phyloP scores from a whole-genome alignment of 1,140 invertebrate genomes.

The Subanguina moxae region DNA sequence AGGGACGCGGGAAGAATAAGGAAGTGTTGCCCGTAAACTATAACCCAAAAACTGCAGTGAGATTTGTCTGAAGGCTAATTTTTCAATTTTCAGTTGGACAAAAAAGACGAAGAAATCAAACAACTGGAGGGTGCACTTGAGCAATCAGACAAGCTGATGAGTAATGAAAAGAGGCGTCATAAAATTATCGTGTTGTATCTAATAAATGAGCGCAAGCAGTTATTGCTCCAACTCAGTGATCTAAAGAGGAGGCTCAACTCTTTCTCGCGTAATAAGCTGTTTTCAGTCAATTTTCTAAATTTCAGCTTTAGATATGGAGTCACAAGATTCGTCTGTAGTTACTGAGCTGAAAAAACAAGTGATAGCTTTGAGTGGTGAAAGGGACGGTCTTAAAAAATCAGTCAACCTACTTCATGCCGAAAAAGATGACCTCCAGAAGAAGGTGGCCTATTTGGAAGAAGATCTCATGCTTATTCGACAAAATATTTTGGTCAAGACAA shows the following conservation, averaged over 20 bases:
- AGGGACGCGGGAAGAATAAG: no score
- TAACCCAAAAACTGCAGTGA: no score
- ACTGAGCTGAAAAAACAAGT: neutral
- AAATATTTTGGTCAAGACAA: no score
- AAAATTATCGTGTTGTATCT: constrained; percentile 23
- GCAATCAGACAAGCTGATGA: constrained; percentile 6
- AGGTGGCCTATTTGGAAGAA: constrained; percentile 10
- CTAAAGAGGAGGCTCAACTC: neutral
- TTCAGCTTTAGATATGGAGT: neutral
- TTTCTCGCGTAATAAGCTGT: neutral
- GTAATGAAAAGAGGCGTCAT: constrained; percentile 13
- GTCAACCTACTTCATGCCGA: constrained; percentile 8
- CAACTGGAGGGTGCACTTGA: constrained; percentile 12
- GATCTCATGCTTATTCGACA: neutral
- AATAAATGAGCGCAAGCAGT: constrained; percentile 12
- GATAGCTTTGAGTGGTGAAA: constrained; percentile 8
- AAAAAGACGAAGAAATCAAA: constrained; percentile 7
- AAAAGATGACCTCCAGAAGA: constrained; percentile 12
- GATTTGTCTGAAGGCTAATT: no score
- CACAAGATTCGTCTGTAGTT: neutral
- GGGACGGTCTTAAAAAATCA: neutral
- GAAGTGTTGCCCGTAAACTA: no score
- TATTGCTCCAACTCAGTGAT: neutral
- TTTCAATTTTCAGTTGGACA: constrained; percentile 4
- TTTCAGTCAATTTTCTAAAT: neutral